These are phyloP conservation scores for Eupithecia insigniata DNA, from an alignment of 2,888 invertebrate genomes.

Conservation along the genomic window DNA sequence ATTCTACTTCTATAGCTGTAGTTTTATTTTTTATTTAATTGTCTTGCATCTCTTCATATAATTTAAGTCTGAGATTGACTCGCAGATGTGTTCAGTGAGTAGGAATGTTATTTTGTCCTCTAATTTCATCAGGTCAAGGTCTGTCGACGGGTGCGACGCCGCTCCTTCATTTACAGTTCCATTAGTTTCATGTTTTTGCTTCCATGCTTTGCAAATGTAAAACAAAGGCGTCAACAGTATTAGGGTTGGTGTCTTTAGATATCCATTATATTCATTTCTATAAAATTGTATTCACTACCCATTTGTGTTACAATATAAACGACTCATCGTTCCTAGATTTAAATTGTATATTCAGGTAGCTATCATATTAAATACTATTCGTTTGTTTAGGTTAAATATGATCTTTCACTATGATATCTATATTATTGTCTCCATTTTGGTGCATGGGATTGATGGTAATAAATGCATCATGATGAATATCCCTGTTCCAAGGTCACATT, in stretches of 20 bases:
- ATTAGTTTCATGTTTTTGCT: slow-evolving; percentile 67
- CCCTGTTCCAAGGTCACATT: background rate
- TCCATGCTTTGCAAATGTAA: slow-evolving; percentile 27
- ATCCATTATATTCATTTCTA: slow-evolving; percentile 1
- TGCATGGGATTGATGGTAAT: background rate
- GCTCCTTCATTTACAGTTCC: slow-evolving; percentile 74
- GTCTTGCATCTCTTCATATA: background rate
- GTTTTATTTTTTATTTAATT: background rate
- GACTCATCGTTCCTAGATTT: background rate
- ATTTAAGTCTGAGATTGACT: background rate
- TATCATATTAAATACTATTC: background rate
- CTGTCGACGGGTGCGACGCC: slow-evolving; percentile 58
- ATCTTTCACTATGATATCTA: background rate
- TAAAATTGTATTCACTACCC: background rate
- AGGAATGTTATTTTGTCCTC: slow-evolving; percentile 41
- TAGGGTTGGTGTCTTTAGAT: slow-evolving; percentile 6
- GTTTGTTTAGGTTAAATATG: background rate
- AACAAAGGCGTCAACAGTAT: slow-evolving; percentile 16
- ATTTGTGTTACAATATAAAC: background rate
- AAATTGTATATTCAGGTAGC: background rate
- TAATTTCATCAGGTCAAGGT: slow-evolving; percentile 70
- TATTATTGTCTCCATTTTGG: background rate
- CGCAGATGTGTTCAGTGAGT: background rate
- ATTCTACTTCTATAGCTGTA: background rate
- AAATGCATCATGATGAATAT: background rate